Evolutionary conservation across 2,888 invertebrate genomes (phyloP).

Genomic region (Thereva unica): DNA sequence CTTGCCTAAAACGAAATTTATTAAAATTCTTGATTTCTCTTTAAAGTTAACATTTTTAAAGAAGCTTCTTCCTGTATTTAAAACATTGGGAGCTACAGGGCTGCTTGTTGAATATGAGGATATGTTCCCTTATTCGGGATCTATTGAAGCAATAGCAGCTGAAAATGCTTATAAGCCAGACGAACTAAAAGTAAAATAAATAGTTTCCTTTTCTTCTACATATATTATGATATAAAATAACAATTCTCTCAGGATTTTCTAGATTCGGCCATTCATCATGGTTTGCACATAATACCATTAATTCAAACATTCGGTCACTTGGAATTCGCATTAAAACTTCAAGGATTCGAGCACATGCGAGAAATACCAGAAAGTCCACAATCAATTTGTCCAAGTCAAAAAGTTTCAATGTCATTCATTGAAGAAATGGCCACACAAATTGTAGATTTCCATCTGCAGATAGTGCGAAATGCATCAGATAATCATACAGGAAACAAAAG

Average conservation of each 20-base stretch:
- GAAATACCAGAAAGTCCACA: constrained; percentile 70
- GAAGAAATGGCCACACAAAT: constrained; percentile 73
- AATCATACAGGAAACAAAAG: constrained; percentile 31
- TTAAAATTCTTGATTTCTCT: constrained; percentile 52
- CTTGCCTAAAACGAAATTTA: constrained; percentile 56
- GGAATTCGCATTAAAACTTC: constrained; percentile 71
- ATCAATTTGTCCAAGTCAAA: constrained; percentile 72
- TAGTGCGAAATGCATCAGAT: constrained; percentile 33
- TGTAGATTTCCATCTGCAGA: constrained; percentile 54
- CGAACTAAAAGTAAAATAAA: constrained; percentile 50
- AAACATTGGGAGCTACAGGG: constrained; percentile 72
- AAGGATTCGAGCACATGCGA: constrained; percentile 65
- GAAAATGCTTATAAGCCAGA: constrained; percentile 61
- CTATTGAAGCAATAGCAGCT: constrained; percentile 62
- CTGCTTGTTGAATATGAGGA: constrained; percentile 78
- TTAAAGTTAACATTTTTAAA: constrained; percentile 62
- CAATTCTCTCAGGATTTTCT: constrained; percentile 60
- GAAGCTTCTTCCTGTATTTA: constrained; percentile 63
- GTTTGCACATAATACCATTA: constrained; percentile 72
- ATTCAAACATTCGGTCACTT: constrained; percentile 79
- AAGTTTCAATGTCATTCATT: constrained; percentile 65
- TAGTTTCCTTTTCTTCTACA: constrained; percentile 7
- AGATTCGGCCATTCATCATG: constrained; percentile 61
- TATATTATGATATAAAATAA: neutral
- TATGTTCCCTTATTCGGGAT: constrained; percentile 75